Percentiles rank a stretch among this genome's conserved stretches.
These are phyloP conservation scores for Ibidorhyncha struthersii DNA, from an alignment of 2,113 vertebrate genomes.

Conservation along the genomic window DNA sequence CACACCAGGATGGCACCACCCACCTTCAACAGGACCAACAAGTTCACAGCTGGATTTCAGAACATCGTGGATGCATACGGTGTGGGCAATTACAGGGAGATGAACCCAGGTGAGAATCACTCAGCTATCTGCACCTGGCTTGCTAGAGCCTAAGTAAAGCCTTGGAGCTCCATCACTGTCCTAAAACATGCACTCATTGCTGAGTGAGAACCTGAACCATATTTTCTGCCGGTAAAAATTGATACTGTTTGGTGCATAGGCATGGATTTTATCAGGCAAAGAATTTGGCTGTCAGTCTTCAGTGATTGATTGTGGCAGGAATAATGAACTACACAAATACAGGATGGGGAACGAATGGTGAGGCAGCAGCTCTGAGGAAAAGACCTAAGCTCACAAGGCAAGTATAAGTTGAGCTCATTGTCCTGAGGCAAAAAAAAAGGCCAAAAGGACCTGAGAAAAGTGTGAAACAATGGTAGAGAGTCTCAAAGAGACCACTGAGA, in stretches of 20 bases:
- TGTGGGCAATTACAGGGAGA: slow-evolving; percentile 93
- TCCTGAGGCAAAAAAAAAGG: neutral
- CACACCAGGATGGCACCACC: slow-evolving; percentile 91
- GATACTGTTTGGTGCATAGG: neutral
- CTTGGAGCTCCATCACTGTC: neutral
- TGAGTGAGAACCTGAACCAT: neutral
- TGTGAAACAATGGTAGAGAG: neutral
- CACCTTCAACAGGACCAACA: slow-evolving; percentile 97
- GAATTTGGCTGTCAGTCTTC: neutral
- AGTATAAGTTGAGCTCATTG: neutral
- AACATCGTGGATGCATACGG: slow-evolving; percentile 96
- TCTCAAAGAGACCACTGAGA: neutral
- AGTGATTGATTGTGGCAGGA: neutral
- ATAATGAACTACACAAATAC: neutral
- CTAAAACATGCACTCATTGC: neutral
- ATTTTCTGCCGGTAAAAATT: neutral
- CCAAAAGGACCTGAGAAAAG: neutral
- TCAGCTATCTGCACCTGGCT: neutral
- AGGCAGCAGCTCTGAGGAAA: neutral
- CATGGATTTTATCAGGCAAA: neutral
- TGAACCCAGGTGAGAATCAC: slow-evolving; percentile 87
- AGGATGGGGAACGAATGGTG: neutral
- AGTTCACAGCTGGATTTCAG: slow-evolving; percentile 97
- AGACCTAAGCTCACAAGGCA: neutral
- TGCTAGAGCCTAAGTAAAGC: neutral